Evolutionary conservation across 1,140 invertebrate genomes (phyloP).

Genomic region (Neodiprion lecontei): DNA sequence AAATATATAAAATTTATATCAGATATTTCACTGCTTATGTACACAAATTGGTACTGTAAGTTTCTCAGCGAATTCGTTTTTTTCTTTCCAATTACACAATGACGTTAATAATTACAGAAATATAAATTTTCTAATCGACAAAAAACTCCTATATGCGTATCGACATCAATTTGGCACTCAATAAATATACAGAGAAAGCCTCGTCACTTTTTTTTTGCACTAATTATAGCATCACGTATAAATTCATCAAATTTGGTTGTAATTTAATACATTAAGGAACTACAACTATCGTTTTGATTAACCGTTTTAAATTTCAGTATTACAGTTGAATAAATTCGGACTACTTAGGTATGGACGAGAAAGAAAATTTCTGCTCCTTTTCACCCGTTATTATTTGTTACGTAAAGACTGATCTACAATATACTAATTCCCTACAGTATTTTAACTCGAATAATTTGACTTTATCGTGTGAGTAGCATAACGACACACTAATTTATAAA

Average conservation of each 20-base stretch:
- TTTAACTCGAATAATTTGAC: too few relatives aligned
- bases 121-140: neutral
- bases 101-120: neutral
- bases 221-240: neutral
- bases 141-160: neutral
- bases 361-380: too few relatives aligned
- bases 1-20: slow-evolving; percentile 2
- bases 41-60: neutral
- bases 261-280: neutral
- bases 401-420: too few relatives aligned
- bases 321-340: too few relatives aligned
- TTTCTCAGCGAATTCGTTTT: neutral
- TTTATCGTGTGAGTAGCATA: too few relatives aligned
- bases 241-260: slow-evolving; percentile 3
- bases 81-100: neutral
- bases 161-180: slow-evolving; percentile 14
- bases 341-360: too few relatives aligned
- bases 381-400: too few relatives aligned
- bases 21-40: neutral
- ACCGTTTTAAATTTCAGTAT: too few relatives aligned
- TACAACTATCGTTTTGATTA: neutral
- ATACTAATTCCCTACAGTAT: too few relatives aligned
- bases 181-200: slow-evolving; percentile 9
- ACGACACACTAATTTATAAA: too few relatives aligned
- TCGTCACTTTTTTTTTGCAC: neutral